Evolutionary conservation across 2,113 vertebrate species (phyloP).

Genomic region (Varanus komodoensis): DNA sequence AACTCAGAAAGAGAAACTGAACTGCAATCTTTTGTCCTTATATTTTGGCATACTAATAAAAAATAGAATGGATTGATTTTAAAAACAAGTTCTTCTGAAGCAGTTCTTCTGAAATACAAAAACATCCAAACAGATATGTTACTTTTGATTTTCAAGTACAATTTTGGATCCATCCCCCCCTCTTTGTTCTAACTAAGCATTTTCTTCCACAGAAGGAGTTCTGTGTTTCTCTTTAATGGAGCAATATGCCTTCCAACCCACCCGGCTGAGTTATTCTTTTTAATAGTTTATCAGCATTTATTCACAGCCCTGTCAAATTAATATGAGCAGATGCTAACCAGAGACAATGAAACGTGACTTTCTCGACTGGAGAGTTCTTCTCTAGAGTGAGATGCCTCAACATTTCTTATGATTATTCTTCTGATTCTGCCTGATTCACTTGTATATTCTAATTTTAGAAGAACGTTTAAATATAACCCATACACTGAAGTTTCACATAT

Average conservation of each 20-base stretch:
- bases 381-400: neutral
- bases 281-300: neutral
- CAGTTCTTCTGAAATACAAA: conserved; percentile 23
- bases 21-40: neutral
- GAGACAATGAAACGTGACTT: neutral
- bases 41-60: neutral
- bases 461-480: neutral
- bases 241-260: neutral
- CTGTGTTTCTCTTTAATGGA: neutral
- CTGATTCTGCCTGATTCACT: neutral
- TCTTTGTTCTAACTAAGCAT: conserved; percentile 30
- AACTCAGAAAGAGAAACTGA: neutral
- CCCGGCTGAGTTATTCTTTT: neutral
- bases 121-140: neutral
- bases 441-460: neutral
- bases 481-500: neutral
- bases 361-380: neutral
- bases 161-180: conserved; percentile 2
- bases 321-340: neutral
- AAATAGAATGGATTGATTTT: neutral
- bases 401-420: neutral
- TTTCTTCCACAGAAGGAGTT: conserved; percentile 22
- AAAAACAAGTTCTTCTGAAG: neutral
- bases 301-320: neutral
- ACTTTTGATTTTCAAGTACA: conserved; percentile 19